Conservation (phyloP, 2,888 invertebrate genomes). For the Malthinus seriepunctatus region DNA sequence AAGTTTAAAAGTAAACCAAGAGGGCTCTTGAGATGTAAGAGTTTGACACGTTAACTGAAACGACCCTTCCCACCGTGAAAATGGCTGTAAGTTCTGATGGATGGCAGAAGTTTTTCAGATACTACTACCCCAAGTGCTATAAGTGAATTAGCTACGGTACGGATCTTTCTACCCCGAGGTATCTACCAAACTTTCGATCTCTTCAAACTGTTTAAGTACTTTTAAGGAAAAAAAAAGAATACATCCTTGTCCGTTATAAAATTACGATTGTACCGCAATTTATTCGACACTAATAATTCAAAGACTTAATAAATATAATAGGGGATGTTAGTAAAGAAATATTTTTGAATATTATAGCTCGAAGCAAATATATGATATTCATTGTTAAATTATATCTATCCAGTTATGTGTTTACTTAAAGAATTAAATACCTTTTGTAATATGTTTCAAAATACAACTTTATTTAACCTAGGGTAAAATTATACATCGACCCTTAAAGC, state of each 20-base stretch:
- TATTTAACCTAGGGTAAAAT: conserved; percentile 8
- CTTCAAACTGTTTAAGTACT: conserved; percentile 5
- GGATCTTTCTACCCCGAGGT: conserved; percentile 15
- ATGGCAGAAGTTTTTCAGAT: conserved; percentile 30
- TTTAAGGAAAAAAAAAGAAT: neutral
- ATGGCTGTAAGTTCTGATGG: conserved; percentile 29
- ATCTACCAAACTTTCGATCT: conserved; percentile 11
- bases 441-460: conserved; percentile 19
- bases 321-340: conserved; percentile 24
- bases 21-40: conserved; percentile 25
- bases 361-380: conserved; percentile 38
- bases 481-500: too few species aligned
- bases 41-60: conserved; percentile 29
- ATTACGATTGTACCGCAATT: conserved; percentile 10
- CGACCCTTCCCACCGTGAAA: conserved; percentile 36
- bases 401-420: conserved; percentile 41
- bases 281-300: conserved; percentile 34
- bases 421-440: conserved; percentile 33
- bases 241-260: too few species aligned
- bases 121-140: conserved; percentile 24
- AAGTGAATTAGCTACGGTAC: conserved; percentile 34
- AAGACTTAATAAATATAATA: conserved; percentile 29
- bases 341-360: conserved; percentile 32
- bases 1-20: conserved; percentile 31
- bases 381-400: conserved; percentile 37